Percentiles rank a stretch among this genome's conserved stretches.
Conservation (phyloP, 2,888 invertebrate species). For the Crematogaster levior region DNA sequence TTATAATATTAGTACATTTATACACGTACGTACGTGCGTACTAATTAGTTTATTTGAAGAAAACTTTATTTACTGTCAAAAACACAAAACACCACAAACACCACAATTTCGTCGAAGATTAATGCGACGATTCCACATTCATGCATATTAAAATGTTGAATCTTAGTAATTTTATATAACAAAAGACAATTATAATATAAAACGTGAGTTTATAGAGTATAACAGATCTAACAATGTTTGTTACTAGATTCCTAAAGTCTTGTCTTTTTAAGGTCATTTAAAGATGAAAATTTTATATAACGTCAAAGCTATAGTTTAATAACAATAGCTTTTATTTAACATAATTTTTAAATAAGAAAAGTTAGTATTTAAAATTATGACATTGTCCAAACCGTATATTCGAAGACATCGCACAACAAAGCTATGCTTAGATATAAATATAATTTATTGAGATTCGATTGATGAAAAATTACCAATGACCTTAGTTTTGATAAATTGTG, state of each 20-base stretch:
- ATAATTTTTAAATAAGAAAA: background rate
- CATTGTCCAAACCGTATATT: background rate
- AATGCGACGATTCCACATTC: constrained; percentile 56
- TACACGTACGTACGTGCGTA: background rate
- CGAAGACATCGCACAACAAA: background rate
- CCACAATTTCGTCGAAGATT: constrained; percentile 47
- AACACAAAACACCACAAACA: constrained; percentile 64
- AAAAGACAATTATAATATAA: constrained; percentile 25
- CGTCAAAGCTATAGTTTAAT: background rate
- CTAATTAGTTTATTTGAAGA: constrained; percentile 30
- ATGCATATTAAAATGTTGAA: constrained; percentile 63
- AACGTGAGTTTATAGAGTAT: background rate
- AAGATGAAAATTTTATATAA: constrained; percentile 1
- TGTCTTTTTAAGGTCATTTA: too few relatives aligned
- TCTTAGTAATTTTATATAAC: constrained; percentile 34
- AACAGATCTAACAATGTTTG: background rate
- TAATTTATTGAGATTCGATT: background rate
- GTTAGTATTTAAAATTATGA: background rate
- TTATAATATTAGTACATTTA: constrained; percentile 50
- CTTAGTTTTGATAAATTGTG: background rate
- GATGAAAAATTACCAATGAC: background rate
- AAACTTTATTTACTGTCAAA: constrained; percentile 57
- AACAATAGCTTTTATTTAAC: background rate
- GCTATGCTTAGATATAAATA: background rate
- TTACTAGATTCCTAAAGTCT: background rate